Evolutionary conservation across 2,888 invertebrate genomes (phyloP), one percentile per base, ranked within the genome.

Genomic region (Diaperis boleti): DNA sequence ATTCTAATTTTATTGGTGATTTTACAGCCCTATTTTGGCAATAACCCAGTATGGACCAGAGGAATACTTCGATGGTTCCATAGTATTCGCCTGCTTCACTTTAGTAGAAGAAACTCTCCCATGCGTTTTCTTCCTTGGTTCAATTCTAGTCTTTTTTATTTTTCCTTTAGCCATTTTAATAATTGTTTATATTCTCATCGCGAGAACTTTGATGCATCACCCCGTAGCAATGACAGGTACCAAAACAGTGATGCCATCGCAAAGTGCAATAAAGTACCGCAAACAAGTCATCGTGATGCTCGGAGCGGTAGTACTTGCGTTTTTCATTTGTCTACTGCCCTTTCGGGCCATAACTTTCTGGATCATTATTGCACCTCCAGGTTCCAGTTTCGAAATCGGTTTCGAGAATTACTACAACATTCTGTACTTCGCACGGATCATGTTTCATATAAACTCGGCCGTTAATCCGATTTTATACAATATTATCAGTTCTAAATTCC

Each of bases 381-480:
- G 91, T 74, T 78, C 82, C 1, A 80, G 85, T 35, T 76, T 83
- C 45, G 77, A 87, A 44, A 84, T 94, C 74, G 93, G 94, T 63
- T 83, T 92, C 76, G 92, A 94, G 70, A 87, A 87, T 55, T 95
- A 92, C 81, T 94, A 92, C 82, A 91, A 89, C 78, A 83, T 95
- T 64, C 83, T 95, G 65, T 94, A 92, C 81, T 92, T 94, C 82
- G 92, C 92, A 77, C 88, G 95, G 69, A 89, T 94, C 55, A 92
- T 95, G 91, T 83, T 94, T 69, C 94, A 95, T 82, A 86, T 95
- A 54, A 95, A 96, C 81, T 95, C 95, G 44, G 95, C 95, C 7
- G 89, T 95, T 56, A 96, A 96, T 84, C 95, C 95, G 7, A 92
- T 95, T 74, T 83, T 96, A 50, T 96, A 96, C 82, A 95, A 95